phyloP scores from a whole-genome alignment of 2,797 vertebrate species.

The Borostomias antarcticus region DNA sequence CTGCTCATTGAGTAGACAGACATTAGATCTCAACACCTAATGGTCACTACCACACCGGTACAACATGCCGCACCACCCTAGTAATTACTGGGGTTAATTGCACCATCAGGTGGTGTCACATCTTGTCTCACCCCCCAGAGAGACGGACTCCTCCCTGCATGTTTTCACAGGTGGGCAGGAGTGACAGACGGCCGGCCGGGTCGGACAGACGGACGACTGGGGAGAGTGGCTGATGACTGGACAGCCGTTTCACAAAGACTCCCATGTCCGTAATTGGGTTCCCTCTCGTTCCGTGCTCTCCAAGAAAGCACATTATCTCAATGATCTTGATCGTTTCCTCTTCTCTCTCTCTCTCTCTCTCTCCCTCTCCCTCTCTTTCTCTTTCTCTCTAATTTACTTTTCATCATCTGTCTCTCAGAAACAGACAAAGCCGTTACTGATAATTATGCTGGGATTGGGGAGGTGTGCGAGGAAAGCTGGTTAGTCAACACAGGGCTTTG shows the following conservation, averaged over 20 bases:
- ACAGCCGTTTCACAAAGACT: constrained; percentile 44
- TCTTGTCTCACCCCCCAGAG: constrained; percentile 5
- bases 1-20: not conserved
- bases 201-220: constrained; percentile 31
- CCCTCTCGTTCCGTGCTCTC: constrained; percentile 15
- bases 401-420: not conserved
- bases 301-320: constrained; percentile 4
- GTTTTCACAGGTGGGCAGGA: constrained; percentile 41
- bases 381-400: constrained; percentile 8
- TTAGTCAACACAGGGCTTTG: not conserved
- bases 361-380: not conserved
- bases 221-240: constrained; percentile 19
- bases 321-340: constrained; percentile 4
- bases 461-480: not conserved
- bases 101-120: constrained; percentile 34
- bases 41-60: not conserved
- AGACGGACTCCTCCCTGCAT: constrained; percentile 18
- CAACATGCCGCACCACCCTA: not conserved
- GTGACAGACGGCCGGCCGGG: constrained; percentile 18
- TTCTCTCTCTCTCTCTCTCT: not conserved
- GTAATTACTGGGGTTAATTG: constrained; percentile 46
- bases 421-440: constrained; percentile 3
- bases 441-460: not conserved
- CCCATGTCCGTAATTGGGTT: constrained; percentile 12
- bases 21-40: not conserved